Evolutionary conservation across 2,113 vertebrate species (phyloP).

Genomic region (Paedocypris sp.): DNA sequence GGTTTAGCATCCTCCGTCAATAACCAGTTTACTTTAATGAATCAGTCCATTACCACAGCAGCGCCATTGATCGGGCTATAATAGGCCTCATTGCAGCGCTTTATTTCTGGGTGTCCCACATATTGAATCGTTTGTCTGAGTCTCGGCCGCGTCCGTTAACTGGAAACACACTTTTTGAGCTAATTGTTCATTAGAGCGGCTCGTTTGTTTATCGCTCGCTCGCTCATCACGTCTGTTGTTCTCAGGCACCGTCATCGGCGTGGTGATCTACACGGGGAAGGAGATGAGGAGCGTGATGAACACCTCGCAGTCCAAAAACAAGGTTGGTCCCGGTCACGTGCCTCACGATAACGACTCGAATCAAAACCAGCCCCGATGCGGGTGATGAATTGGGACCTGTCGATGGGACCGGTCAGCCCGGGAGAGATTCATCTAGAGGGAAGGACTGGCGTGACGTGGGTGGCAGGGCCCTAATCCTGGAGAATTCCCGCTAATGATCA

Average conservation of each 20-base stretch:
- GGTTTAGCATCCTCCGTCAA: slow-evolving; percentile 51
- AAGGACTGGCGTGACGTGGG: slow-evolving; percentile 65
- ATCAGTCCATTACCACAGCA: slow-evolving; percentile 55
- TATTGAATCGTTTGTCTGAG: slow-evolving; percentile 42
- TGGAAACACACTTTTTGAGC: slow-evolving; percentile 4
- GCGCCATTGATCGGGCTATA: slow-evolving; percentile 53
- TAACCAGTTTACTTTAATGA: slow-evolving; percentile 59
- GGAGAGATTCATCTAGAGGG: slow-evolving; percentile 79
- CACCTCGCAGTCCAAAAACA: slow-evolving; percentile 92
- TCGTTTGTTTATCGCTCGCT: background rate
- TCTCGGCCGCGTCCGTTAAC: slow-evolving; percentile 1
- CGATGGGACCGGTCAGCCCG: slow-evolving; percentile 65
- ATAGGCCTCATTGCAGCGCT: slow-evolving; percentile 44
- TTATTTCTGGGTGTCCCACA: slow-evolving; percentile 36
- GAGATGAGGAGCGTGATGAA: slow-evolving; percentile 95
- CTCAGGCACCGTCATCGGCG: slow-evolving; percentile 92
- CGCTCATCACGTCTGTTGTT: slow-evolving; percentile 26
- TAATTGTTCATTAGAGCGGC: background rate
- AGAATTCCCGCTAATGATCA: slow-evolving; percentile 8
- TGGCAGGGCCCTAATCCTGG: slow-evolving; percentile 47
- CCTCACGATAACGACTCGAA: background rate
- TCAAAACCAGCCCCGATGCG: slow-evolving; percentile 58
- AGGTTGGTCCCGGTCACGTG: slow-evolving; percentile 57
- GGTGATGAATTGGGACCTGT: slow-evolving; percentile 69
- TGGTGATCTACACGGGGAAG: slow-evolving; percentile 97